phyloP scores from a whole-genome alignment of 2,888 invertebrate genomes.

The Oithona nana region DNA sequence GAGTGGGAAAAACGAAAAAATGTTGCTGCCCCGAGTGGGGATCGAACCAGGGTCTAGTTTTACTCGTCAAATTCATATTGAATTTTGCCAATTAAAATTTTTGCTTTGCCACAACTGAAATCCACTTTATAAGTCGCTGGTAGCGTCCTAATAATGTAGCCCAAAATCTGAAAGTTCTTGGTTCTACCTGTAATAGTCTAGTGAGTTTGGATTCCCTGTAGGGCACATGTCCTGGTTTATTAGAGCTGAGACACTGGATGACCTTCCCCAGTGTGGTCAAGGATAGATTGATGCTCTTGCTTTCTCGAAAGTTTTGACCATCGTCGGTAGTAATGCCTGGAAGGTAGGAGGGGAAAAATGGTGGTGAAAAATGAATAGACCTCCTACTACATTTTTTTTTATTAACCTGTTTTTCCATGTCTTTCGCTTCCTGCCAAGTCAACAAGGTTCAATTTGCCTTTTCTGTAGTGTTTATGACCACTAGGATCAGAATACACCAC shows the following conservation, averaged over 20 bases:
- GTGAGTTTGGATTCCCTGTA: conserved; percentile 11
- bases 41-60: too few species aligned
- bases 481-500: conserved; percentile 5
- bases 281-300: conserved; percentile 10
- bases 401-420: conserved; percentile 9
- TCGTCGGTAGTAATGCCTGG: not conserved
- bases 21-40: too few species aligned
- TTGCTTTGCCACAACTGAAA: too few species aligned
- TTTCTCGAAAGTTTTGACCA: conserved; percentile 2
- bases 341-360: too few species aligned
- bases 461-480: conserved; percentile 3
- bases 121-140: too few species aligned
- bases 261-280: conserved; percentile 1
- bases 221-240: conserved; percentile 13
- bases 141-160: too few species aligned
- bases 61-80: too few species aligned
- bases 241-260: not conserved
- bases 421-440: conserved; percentile 14
- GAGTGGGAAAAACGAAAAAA: too few species aligned
- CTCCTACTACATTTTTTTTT: not conserved
- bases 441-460: conserved; percentile 15
- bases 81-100: too few species aligned
- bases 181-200: conserved; percentile 5
- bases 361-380: not conserved
- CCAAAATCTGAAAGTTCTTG: not conserved